Evolutionary conservation across 2,888 invertebrate species (phyloP), one percentile per base, ranked within the genome.

Genomic region (Euzophera pinguis): DNA sequence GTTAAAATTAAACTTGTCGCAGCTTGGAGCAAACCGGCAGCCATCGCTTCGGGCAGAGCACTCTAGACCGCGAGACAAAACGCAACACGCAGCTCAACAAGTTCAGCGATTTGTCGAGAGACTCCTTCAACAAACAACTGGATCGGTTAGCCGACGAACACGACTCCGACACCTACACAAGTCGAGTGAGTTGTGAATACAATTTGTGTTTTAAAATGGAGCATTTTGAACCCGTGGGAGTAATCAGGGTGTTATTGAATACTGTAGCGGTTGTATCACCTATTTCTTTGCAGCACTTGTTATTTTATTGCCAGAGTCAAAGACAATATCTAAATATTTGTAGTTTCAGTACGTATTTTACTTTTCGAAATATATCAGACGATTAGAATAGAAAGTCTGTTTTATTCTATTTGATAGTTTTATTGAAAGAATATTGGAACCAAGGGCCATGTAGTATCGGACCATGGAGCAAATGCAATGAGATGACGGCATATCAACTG

Each of bases 31-130:
- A 53, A 37, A 39, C 50, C 41, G 10, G 64, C 32, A 53, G 38
- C 17, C 57, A 94, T 0, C 93, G 94, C 70, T 84, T 58, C 81
- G 88, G 64, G 32, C 75, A 75, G 79, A 84, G 67, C 73, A 88
- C 92, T 38, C 77, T 92, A 67, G 93, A 93, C 54, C 85, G 92
- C 29, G 92, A 93, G 69, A 93, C 93, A 3, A 91, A 91, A 63
- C 87, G 92, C 55, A 93, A 93, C 78, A 93, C 93, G 22, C 89
- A 91, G 61, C 86, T 91, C 63, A 92, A 93, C 78, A 91, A 92
- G 75, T 91, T 91, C 65, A 79, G 71, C 57, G 89, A 89, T 59
- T 72, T 71, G 53, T 80, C 87, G 29, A 76, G 77, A 45, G 88
- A 90, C 61, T 75, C 84, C 52, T 90, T 89, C 75, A 90, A 89